Conservation (phyloP, 2,113 vertebrate genomes). For the western clawed frog (Xenopus tropicalis) region UCB_Xtro_10.0 CM004445.2:143963501-143964000, state of each 20-base stretch:
- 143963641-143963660: constrained; percentile 79
- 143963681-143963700: constrained; percentile 72
- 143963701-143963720: constrained; percentile 48
- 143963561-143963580: constrained; percentile 61
- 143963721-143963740: constrained; percentile 58
- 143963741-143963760: constrained; percentile 80
- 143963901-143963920: constrained; percentile 76
- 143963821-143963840: constrained; percentile 77
- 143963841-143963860: constrained; percentile 66
- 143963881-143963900: constrained; percentile 55
- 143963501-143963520: constrained; percentile 69
- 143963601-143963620: constrained; percentile 67
- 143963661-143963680: constrained; percentile 83
- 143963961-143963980: constrained; percentile 68
- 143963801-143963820: constrained; percentile 87
- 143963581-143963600: constrained; percentile 67
- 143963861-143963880: constrained; percentile 55
- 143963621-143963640: constrained; percentile 73
- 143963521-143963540: constrained; percentile 74
- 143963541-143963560: constrained; percentile 68
- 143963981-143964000: constrained; percentile 73
- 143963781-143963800: constrained; percentile 79
- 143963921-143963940: constrained; percentile 84
- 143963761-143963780: constrained; percentile 85
- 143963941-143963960: constrained; percentile 78